Base-by-base conservation (phyloP, 2,888 invertebrate genomes). In the Phortica okadai region DNA sequence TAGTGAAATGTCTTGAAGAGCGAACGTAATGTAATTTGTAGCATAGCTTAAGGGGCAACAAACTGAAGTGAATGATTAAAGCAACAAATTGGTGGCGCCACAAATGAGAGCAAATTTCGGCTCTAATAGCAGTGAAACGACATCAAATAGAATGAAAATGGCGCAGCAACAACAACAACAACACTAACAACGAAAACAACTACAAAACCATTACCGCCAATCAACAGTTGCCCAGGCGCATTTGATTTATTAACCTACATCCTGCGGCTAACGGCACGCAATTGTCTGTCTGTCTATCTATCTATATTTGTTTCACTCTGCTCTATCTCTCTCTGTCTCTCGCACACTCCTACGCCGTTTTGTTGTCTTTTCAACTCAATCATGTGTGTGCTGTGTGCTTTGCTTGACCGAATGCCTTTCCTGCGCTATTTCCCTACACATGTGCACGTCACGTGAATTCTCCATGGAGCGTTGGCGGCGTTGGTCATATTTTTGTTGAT, bases 401-500 rank as follows among this genome's bases (percentile, higher is more conserved):
- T 70, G 11, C 50, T 50, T 73, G 76, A 79, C 62, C 74, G 50
- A 25, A n/a, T 8, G 62, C 25, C 62, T 62, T 11, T 21, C 62
- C 16, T 7, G 16, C 16, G 7, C 25, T 21, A 50, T 14, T 50
- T 50, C 14, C 8, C 10, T 16, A 21, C 6, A 62, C 16, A 16
- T 16, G 14, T 10, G 16, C 4, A 21, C n/a, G 25, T 10, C 16
- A 41, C 66, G 41, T 42, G 44, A 6, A 72, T 54, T 54, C 56
- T 54, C 70, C 25, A 33, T 45, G 21, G 70, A 25, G 54, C n/a
- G 25, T 45, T 76, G 74, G 79, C 58, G 62, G 67, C 75, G 70
- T 74, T 79, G 81, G 80, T 79, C 87, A 79, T 75, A 72, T 74
- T 77, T 80, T 77, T 64, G 69, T 74, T 64, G 8, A 8, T 41